These are phyloP conservation scores for Ahaetulla prasina DNA, from an alignment of 2,113 vertebrate species.

Conservation along the genomic window DNA sequence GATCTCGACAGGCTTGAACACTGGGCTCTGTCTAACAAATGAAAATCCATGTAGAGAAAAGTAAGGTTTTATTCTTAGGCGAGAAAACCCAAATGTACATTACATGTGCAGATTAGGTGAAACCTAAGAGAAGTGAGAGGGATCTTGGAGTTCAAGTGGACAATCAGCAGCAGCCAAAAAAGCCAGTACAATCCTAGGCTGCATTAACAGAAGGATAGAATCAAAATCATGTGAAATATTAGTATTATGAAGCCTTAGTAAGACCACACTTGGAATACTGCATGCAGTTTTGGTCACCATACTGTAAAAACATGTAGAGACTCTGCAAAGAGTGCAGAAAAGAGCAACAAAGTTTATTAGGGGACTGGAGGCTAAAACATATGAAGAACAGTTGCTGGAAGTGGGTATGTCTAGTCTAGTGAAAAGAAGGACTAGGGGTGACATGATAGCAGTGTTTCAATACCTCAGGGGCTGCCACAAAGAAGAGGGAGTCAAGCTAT, in stretches of 20 bases:
- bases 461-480: too few relatives aligned
- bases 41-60: neutral
- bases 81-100: neutral
- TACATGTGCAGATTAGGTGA: neutral
- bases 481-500: too few relatives aligned
- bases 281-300: neutral
- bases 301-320: neutral
- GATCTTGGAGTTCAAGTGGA: neutral
- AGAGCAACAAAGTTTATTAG: neutral
- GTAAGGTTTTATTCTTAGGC: neutral
- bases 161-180: neutral
- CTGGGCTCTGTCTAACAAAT: neutral
- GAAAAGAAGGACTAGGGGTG: too few relatives aligned
- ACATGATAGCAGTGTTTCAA: too few relatives aligned
- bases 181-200: too few relatives aligned
- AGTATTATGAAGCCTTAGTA: neutral
- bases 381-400: neutral
- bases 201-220: neutral
- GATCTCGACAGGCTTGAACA: neutral
- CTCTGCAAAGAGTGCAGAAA: neutral
- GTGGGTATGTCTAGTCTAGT: neutral
- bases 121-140: neutral
- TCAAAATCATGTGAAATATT: neutral
- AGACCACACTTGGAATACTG: neutral
- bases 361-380: neutral